Conservation (phyloP, 2,113 vertebrate species). For the Siniperca knerii region DNA sequence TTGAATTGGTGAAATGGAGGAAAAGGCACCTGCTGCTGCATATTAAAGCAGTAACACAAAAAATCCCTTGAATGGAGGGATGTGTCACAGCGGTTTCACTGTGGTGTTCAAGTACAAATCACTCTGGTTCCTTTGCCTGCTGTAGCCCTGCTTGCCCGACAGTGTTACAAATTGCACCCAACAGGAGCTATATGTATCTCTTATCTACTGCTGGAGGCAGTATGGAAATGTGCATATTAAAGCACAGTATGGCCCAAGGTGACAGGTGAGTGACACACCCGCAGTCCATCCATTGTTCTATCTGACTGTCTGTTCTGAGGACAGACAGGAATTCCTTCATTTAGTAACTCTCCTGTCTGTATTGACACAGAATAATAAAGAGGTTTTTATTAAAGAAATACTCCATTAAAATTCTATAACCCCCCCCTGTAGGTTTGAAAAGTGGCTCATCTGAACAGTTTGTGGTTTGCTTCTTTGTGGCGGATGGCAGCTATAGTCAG, state of each 20-base stretch:
- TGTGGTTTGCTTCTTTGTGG: slow-evolving; percentile 1
- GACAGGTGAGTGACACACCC: slow-evolving; percentile 58
- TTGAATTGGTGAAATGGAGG: slow-evolving; percentile 71
- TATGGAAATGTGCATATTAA: slow-evolving; percentile 39
- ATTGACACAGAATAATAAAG: neutral
- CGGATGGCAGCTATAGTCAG: neutral
- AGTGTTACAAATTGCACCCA: slow-evolving; percentile 55
- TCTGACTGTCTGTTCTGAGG: neutral
- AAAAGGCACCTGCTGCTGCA: slow-evolving; percentile 71
- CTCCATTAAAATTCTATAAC: neutral
- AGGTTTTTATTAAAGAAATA: neutral
- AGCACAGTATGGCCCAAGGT: slow-evolving; percentile 48
- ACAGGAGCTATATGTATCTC: slow-evolving; percentile 37
- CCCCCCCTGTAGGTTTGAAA: neutral
- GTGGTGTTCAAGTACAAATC: slow-evolving; percentile 47
- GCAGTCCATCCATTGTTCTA: slow-evolving; percentile 32
- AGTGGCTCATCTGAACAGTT: slow-evolving; percentile 5
- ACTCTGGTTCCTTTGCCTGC: slow-evolving; percentile 34
- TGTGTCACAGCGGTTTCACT: slow-evolving; percentile 50
- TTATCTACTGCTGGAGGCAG: slow-evolving; percentile 58
- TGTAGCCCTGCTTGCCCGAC: slow-evolving; percentile 11
- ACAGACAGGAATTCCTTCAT: neutral
- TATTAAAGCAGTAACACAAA: slow-evolving; percentile 68
- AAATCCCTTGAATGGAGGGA: slow-evolving; percentile 51
- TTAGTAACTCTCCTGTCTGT: neutral